Evolutionary conservation across 2,797 vertebrate species (phyloP).

Genomic region (Mycteria americana): DNA sequence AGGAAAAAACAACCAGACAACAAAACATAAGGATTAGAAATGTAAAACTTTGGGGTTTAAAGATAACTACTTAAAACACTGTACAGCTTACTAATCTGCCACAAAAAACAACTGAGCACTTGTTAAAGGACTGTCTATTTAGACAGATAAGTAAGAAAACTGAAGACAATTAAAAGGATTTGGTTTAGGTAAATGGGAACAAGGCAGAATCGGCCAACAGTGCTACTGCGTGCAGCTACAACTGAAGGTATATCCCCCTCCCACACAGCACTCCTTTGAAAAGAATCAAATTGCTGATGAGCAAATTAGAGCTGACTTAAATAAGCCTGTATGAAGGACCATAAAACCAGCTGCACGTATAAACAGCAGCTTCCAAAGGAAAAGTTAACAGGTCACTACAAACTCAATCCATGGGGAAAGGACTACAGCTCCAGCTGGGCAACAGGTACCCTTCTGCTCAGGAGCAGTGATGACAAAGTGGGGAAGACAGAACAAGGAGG

Average conservation of each 20-base stretch:
- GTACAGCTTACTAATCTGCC: not conserved
- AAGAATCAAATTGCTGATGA: not conserved
- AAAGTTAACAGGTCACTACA: not conserved
- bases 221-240: rapidly evolving
- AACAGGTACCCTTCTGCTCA: not conserved
- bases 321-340: not conserved
- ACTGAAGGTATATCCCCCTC: not conserved
- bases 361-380: not conserved
- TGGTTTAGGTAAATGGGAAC: not conserved
- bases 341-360: not conserved
- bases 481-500: not conserved
- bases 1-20: not conserved
- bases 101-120: not conserved
- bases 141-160: not conserved
- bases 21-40: not conserved
- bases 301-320: not conserved
- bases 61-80: not conserved
- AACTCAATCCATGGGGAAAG: not conserved
- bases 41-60: not conserved
- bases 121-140: not conserved
- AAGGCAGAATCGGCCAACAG: not conserved
- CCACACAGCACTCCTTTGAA: not conserved
- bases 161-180: not conserved
- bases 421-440: not conserved
- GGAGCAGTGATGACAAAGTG: not conserved